Conservation (phyloP, 1,140 invertebrate genomes). For the Bactericera cockerelli region DNA sequence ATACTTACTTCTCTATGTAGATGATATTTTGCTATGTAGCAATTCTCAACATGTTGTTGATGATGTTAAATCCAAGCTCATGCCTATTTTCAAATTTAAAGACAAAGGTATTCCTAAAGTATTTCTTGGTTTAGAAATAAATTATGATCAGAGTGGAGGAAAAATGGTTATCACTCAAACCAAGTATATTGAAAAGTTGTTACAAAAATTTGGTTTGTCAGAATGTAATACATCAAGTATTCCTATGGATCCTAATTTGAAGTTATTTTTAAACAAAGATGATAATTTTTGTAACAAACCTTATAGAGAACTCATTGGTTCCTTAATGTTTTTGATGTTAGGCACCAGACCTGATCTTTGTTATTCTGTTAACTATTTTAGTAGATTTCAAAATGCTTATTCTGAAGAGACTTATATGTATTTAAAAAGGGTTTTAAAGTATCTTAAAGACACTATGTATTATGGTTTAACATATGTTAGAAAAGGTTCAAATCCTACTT, state of each 20-base stretch:
- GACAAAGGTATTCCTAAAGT: slow-evolving; percentile 23
- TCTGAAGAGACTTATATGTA: background rate
- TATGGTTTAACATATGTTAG: background rate
- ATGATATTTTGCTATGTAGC: slow-evolving; percentile 26
- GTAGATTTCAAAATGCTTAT: slow-evolving; percentile 8
- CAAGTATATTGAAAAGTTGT: slow-evolving; percentile 26
- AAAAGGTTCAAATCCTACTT: background rate
- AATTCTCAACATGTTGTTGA: slow-evolving; percentile 19
- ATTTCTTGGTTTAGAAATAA: slow-evolving; percentile 27
- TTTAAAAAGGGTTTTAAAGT: too few relatives aligned
- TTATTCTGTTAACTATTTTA: slow-evolving; percentile 19
- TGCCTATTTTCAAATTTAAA: slow-evolving; percentile 28
- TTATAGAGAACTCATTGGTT: slow-evolving; percentile 28
- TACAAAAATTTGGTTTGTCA: slow-evolving; percentile 27
- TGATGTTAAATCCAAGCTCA: slow-evolving; percentile 24
- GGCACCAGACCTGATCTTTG: slow-evolving; percentile 27
- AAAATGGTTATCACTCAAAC: slow-evolving; percentile 24
- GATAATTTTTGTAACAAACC: background rate
- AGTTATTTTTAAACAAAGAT: slow-evolving; percentile 11
- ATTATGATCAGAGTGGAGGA: slow-evolving; percentile 23
- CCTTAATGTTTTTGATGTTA: slow-evolving; percentile 28
- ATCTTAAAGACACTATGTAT: background rate
- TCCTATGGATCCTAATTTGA: slow-evolving; percentile 24
- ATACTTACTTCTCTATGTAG: slow-evolving; percentile 26
- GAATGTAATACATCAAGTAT: slow-evolving; percentile 25